Evolutionary conservation across 2,113 vertebrate genomes (phyloP), one percentile per base, ranked within the genome.

Genomic region (Triplophysa siluroides): DNA sequence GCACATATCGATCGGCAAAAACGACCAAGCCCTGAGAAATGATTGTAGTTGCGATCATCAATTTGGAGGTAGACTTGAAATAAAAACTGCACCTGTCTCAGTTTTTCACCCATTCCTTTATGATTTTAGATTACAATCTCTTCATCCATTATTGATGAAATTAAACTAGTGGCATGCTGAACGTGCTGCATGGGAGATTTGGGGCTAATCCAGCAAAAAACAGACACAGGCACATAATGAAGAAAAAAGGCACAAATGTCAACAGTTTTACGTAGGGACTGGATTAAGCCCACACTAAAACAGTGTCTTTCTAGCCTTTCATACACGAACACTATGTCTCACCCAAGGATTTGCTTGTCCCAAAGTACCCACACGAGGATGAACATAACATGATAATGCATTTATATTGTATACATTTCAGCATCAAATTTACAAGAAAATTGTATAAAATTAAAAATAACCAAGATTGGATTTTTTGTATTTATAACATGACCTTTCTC

Each of bases 91-190:
- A 91, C 45, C 56, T 50, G 69, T 76, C 62, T 26, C 54, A 9
- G 66, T 71, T 64, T 38, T 38, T 54, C 76, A 70, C 76, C 67
- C 66, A 65, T 62, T 76, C 91, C 94, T 92, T 92, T 91, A 92
- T 94, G 92, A 92, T 94, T 90, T 69, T 94, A 94, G 96, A 98
- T 97, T 98, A 96, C 93, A 95, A 95, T 96, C 94, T 94, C 94
- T 96, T 98, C 96, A 98, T 98, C 94, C 96, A 98, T 99, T 98
- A 99, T 99, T 98, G 96, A 99, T 99, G 96, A 97, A 94, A 95
- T 95, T 96, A 98, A 97, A 97, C 95, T 95, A 94, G 95, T 97
- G 95, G 93, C 96, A 98, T 98, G 97, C 97, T 96, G 96, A 97
- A 96, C 95, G 96, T 95, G 95, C 95, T 94, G 96, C 95, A 92